Base-by-base conservation (phyloP, 2,888 invertebrate genomes). In the Idaea biselata region DNA sequence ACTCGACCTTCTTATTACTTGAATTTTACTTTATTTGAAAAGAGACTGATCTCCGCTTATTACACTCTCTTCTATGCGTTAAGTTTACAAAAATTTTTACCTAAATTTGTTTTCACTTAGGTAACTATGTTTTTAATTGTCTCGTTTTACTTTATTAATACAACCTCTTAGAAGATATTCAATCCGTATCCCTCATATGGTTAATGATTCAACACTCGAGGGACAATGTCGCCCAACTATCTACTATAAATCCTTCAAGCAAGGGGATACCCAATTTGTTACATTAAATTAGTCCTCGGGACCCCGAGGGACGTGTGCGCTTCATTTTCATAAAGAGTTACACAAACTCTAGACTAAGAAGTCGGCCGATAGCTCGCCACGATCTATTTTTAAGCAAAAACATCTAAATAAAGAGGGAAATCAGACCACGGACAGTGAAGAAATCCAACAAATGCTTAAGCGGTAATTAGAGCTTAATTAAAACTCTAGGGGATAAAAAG, bases 251-350 rank as follows among this genome's bases (percentile, higher is more conserved):
- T 77, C 76, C 73, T 77, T 68, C 69, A 70, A 63, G 65, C 58
- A 77, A 76, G 71, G 71, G 74, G 77, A 73, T 71, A 71, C 70
- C 76, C 77, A 76, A 76, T 76, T 76, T 77, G 77, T 67, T 74
- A 76, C 77, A 77, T 76, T 73, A 76, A 75, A 75, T 76, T 77
- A 75, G 71, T 67, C 65, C 60, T 68, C 65, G 67, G 64, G 64
- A 53, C 60, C 70, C 65, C 72, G 70, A 69, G 62, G 70, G 68
- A 65, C 64, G 60, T 58, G 69, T 66, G 65, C 69, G 71, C 66
- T 73, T 73, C 75, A 77, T 77, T 76, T 77, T 77, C 73, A 76
- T 75, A 72, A 75, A 63, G 64, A 59, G 67, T 59, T 6, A 4
- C 11, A 11, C 11, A 44, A 3, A 44, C 44, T 44, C 6, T 11